These are phyloP conservation scores for Mimas tiliae DNA, from an alignment of 2,888 invertebrate species.

Conservation along the genomic window DNA sequence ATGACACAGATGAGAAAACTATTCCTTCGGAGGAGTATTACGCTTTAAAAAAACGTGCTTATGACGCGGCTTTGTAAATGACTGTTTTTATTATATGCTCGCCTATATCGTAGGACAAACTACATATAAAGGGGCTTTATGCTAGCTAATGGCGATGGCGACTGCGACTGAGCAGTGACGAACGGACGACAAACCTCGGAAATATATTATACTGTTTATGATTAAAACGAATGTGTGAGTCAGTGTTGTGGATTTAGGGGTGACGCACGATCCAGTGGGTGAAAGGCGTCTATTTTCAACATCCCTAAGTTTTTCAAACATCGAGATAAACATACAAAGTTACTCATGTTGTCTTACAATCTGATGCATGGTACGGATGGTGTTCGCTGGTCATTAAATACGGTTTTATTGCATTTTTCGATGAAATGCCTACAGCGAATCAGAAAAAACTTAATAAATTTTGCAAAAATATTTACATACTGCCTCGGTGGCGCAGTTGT, in stretches of 20 bases:
- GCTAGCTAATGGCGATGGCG: too few relatives aligned
- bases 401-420: not conserved
- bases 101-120: too few relatives aligned
- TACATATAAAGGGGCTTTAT: too few relatives aligned
- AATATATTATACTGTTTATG: slow-evolving; percentile 25
- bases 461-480: too few relatives aligned
- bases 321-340: not conserved
- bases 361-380: not conserved
- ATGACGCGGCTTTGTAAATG: too few relatives aligned
- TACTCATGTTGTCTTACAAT: not conserved
- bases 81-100: too few relatives aligned
- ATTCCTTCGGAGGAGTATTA: too few relatives aligned
- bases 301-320: slow-evolving; percentile 9
- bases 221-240: slow-evolving; percentile 21
- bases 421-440: not conserved
- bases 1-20: too few relatives aligned
- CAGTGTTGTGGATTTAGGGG: slow-evolving; percentile 16
- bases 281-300: slow-evolving; percentile 9
- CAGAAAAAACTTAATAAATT: too few relatives aligned
- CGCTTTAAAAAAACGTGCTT: too few relatives aligned
- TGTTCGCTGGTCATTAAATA: not conserved
- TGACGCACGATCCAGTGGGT: slow-evolving; percentile 6
- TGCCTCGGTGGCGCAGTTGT: too few relatives aligned
- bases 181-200: slow-evolving; percentile 10
- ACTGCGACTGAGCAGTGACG: not conserved